Base-by-base conservation (phyloP, 2,888 invertebrate species). In the Nymphalis c-album region DNA sequence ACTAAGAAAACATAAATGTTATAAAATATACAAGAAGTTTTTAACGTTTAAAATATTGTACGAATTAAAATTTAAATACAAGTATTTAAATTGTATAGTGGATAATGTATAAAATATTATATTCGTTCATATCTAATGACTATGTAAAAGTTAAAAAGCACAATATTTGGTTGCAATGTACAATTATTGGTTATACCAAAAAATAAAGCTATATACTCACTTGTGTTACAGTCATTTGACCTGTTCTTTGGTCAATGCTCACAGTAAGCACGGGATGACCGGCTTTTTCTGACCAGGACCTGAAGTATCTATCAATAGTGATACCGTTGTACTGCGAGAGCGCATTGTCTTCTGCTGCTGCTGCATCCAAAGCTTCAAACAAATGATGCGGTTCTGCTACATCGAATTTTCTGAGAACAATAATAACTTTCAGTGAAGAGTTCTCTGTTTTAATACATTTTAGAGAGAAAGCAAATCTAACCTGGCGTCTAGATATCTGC, bases 191-290 rank as follows among this genome's bases (percentile, higher is more conserved):
- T 8, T 50, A 7, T 48, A 48, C 7, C 7, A 48, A n/a, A 53
- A 53, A 16, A 53, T 20, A 53, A 61, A 64, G 45, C 26, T 6
- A 50, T 7, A 62, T 20, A 58, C 35, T 69, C 80, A 93, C 88
- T 86, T 94, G 94, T 0, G 76, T 79, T 5, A 94, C 74, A 5
- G 55, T 77, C 72, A 92, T 88, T 1, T 53, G 71, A 46, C 88
- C 87, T 35, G 85, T 86, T 0, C 53, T 66, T 26, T 93, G 91
- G 73, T 93, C 75, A 17, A 93, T 80, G 0, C 64, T 75, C 0
- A 95, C 94, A 0, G 81, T 91, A 17, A 95, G 71, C 0, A 95
- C 76, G 0, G 95, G 95, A 77, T 93, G 94, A 2, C 95, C 95
- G 64, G 92, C 85, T 74, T 94, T 92, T 57, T 91, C 89, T 0